These are phyloP conservation scores for Dicyrtoma fusca DNA, from an alignment of 2,888 invertebrate genomes.

Conservation along the genomic window DNA sequence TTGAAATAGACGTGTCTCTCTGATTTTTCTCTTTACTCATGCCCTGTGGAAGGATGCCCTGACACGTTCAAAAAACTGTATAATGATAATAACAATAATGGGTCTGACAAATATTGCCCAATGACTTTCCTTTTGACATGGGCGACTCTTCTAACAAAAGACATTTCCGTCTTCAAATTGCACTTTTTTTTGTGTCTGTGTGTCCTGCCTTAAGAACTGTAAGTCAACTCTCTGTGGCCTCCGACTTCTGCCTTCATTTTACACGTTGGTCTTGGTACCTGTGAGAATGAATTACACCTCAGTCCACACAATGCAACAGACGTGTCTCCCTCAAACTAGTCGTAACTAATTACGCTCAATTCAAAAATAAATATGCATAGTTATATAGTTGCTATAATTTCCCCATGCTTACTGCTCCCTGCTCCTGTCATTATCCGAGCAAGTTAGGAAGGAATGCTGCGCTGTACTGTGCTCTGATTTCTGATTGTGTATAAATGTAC, in stretches of 20 bases:
- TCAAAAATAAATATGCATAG: too few species aligned
- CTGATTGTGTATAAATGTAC: too few species aligned
- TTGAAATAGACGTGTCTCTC: slow-evolving; percentile 1
- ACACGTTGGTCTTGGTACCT: neutral
- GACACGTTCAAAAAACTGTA: neutral
- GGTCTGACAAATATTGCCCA: slow-evolving; percentile 23
- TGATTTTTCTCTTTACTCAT: neutral
- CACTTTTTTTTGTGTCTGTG: slow-evolving; percentile 17
- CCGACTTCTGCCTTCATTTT: slow-evolving; percentile 12
- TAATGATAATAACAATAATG: slow-evolving; percentile 10
- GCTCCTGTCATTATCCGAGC: too few species aligned
- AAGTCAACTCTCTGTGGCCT: too few species aligned
- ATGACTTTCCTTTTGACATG: slow-evolving; percentile 34
- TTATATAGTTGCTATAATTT: too few species aligned
- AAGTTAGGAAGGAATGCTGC: too few species aligned
- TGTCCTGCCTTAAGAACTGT: neutral
- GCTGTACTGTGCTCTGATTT: too few species aligned
- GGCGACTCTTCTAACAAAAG: slow-evolving; percentile 34
- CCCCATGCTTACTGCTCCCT: too few species aligned
- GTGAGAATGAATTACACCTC: neutral
- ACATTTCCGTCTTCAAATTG: slow-evolving; percentile 38
- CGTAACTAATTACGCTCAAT: too few species aligned
- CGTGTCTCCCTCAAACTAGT: neutral
- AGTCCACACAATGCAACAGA: neutral
- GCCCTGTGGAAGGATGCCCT: neutral